Evolutionary conservation across 2,888 invertebrate genomes (phyloP).

Genomic region (Cephonodes hylas): DNA sequence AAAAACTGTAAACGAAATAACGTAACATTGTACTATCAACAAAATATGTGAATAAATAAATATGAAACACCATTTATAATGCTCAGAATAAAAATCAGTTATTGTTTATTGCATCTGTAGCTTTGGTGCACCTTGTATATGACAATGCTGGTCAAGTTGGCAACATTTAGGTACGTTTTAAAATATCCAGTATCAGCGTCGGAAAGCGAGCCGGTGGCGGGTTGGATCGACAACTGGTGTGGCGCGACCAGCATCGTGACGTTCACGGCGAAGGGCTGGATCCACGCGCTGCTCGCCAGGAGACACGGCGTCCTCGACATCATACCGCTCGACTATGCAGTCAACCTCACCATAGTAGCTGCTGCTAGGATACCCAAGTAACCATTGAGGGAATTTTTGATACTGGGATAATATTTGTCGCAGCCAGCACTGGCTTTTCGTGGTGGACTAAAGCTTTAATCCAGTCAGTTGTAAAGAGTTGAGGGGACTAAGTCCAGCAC

Average conservation of each 20-base stretch:
- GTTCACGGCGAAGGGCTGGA: neutral
- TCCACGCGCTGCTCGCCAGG: neutral
- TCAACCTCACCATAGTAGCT: conserved; percentile 4
- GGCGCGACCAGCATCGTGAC: neutral
- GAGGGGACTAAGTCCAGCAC: too few relatives aligned
- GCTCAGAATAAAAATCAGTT: too few relatives aligned
- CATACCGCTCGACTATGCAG: conserved; percentile 7
- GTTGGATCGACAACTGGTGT: neutral
- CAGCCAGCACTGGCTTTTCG: neutral
- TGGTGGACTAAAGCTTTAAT: too few relatives aligned
- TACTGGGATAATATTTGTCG: neutral
- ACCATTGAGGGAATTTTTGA: neutral
- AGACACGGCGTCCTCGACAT: neutral
- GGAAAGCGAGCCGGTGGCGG: neutral
- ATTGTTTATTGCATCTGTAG: too few relatives aligned
- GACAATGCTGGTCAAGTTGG: too few relatives aligned
- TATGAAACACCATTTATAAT: too few relatives aligned
- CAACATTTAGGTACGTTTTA: neutral
- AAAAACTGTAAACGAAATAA: too few relatives aligned
- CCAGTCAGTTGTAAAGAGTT: too few relatives aligned
- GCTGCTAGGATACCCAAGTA: neutral
- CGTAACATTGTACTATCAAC: too few relatives aligned
- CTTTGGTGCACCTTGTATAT: too few relatives aligned
- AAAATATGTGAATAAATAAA: too few relatives aligned
- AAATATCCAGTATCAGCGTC: neutral